Conservation (phyloP, 1,140 invertebrate species). For the Neodiprion virginianus region DNA sequence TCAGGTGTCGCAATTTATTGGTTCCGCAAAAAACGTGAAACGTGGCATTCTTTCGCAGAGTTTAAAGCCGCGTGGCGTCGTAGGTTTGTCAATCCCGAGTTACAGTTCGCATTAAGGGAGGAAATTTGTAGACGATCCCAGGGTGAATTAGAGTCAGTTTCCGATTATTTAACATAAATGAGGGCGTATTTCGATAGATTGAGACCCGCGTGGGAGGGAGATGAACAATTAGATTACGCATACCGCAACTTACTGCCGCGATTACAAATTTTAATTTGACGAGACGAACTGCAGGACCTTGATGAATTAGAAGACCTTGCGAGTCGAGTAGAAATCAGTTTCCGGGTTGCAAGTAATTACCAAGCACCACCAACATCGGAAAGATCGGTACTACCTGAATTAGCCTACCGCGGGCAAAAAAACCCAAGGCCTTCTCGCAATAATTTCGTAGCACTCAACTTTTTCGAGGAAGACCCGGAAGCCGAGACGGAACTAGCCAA, state of each 20-base stretch:
- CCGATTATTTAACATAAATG: conserved; percentile 15
- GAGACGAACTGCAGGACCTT: background rate
- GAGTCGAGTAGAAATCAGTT: background rate
- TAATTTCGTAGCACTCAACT: too few relatives aligned
- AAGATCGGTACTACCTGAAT: conserved; percentile 8
- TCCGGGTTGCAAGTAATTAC: background rate
- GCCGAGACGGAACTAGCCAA: too few relatives aligned
- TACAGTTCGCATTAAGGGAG: conserved; percentile 5
- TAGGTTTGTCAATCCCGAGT: background rate
- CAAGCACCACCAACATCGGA: conserved; percentile 14
- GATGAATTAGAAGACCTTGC: background rate
- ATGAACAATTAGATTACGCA: conserved; percentile 15
- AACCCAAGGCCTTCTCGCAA: background rate
- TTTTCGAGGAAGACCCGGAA: too few relatives aligned
- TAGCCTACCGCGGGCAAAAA: conserved; percentile 9
- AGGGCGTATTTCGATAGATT: background rate
- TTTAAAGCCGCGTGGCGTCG: background rate
- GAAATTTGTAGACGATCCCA: conserved; percentile 13
- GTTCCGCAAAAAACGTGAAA: background rate
- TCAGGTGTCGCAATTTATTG: background rate
- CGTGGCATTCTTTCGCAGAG: background rate
- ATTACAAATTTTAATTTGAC: conserved; percentile 6
- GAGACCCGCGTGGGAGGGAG: background rate
- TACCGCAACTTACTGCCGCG: conserved; percentile 18
- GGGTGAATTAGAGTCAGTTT: background rate